Conservation (phyloP, 2,797 vertebrate species). For the Crocodylus rhombifer region DNA sequence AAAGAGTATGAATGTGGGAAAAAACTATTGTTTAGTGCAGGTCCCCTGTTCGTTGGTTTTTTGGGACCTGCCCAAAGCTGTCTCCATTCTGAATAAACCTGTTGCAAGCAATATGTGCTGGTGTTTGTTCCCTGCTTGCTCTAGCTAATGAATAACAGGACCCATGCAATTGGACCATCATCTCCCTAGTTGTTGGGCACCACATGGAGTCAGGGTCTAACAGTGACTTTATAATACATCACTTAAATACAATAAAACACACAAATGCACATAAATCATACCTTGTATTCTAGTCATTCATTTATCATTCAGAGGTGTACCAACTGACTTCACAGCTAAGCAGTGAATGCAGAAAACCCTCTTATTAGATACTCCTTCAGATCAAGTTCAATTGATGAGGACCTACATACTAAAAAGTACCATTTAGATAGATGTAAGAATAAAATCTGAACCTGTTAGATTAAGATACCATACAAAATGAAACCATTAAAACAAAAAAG, state of each 20-base stretch:
- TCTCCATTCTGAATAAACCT: no score
- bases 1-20: no score
- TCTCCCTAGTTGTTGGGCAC: no score
- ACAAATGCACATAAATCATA: background rate
- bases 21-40: no score
- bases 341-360: background rate
- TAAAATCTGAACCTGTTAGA: background rate
- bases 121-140: no score
- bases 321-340: background rate
- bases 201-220: no score
- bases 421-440: background rate
- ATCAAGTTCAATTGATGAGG: background rate
- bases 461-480: background rate
- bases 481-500: background rate
- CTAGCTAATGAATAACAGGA: no score
- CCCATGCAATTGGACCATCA: no score
- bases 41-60: no score
- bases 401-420: background rate
- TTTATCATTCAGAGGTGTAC: background rate
- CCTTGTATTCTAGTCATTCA: background rate
- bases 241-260: slow-evolving; percentile 1
- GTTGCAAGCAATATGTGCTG: no score
- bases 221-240: background rate
- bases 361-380: background rate
- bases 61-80: no score